Conservation (phyloP, 2,888 invertebrate genomes). For the Pristionchus maxplancki region DNA sequence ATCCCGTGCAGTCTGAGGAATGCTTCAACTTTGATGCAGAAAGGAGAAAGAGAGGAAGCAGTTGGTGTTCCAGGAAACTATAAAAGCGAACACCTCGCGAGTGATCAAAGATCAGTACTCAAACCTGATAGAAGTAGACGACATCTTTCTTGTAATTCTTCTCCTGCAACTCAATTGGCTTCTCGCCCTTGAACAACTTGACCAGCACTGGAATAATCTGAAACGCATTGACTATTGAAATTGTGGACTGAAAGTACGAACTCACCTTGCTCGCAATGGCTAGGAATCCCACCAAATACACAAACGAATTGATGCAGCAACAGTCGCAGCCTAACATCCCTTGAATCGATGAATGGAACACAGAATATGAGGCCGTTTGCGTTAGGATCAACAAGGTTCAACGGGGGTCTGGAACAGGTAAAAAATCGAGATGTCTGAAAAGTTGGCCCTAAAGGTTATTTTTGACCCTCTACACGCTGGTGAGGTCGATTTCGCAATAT, state of each 20-base stretch:
- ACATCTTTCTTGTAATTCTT: constrained; percentile 68
- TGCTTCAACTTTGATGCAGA: constrained; percentile 75
- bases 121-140: constrained; percentile 69
- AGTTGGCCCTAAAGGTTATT: too few relatives aligned
- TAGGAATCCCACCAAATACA: not conserved
- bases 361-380: too few relatives aligned
- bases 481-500: too few relatives aligned
- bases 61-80: constrained; percentile 70
- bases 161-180: not conserved
- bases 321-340: not conserved
- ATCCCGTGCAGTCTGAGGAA: constrained; percentile 71
- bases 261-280: not conserved
- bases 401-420: too few relatives aligned
- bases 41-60: constrained; percentile 73
- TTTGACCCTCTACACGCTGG: too few relatives aligned
- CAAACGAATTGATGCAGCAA: not conserved
- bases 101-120: not conserved
- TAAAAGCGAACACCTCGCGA: not conserved
- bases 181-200: not conserved
- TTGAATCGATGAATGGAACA: too few relatives aligned
- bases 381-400: too few relatives aligned
- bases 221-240: not conserved
- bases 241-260: not conserved
- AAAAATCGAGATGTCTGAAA: too few relatives aligned
- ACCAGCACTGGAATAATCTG: not conserved